Percentiles rank a stretch among this genome's conserved stretches.
phyloP scores from a whole-genome alignment of 2,888 invertebrate species.

The Linyphia triangularis region DNA sequence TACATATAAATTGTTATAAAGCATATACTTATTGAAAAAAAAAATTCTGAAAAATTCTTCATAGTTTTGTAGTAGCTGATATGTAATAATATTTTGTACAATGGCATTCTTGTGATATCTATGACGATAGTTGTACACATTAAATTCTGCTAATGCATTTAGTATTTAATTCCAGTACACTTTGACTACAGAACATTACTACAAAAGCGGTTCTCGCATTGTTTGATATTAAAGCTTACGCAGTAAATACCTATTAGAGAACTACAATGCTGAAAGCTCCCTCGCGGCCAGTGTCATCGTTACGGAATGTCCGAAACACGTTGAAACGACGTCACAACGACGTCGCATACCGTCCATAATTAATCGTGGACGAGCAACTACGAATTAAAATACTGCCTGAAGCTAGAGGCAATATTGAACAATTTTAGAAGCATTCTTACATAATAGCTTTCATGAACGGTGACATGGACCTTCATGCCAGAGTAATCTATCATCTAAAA shows the following conservation, averaged over 20 bases:
- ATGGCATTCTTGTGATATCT: no score
- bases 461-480: slow-evolving; percentile 30
- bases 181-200: neutral
- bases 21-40: no score
- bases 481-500: slow-evolving; percentile 48
- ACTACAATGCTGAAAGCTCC: slow-evolving; percentile 26
- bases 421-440: slow-evolving; percentile 67
- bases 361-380: slow-evolving; percentile 38
- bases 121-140: no score
- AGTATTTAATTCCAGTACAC: neutral
- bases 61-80: no score
- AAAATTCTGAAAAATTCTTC: no score
- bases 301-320: slow-evolving; percentile 65
- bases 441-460: slow-evolving; percentile 48
- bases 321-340: neutral
- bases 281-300: slow-evolving; percentile 29
- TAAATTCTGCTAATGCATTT: no score
- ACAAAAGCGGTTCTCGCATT: neutral
- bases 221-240: neutral
- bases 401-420: slow-evolving; percentile 31
- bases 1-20: no score
- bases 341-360: slow-evolving; percentile 61
- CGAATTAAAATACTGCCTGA: slow-evolving; percentile 50
- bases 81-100: no score
- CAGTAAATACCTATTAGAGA: slow-evolving; percentile 39